A percentile compares a stretch with the other conserved stretches of the same genome.
These are phyloP conservation scores for Eidolon helvum DNA, from an alignment of 2,113 vertebrate species.

Conservation along the genomic window DNA sequence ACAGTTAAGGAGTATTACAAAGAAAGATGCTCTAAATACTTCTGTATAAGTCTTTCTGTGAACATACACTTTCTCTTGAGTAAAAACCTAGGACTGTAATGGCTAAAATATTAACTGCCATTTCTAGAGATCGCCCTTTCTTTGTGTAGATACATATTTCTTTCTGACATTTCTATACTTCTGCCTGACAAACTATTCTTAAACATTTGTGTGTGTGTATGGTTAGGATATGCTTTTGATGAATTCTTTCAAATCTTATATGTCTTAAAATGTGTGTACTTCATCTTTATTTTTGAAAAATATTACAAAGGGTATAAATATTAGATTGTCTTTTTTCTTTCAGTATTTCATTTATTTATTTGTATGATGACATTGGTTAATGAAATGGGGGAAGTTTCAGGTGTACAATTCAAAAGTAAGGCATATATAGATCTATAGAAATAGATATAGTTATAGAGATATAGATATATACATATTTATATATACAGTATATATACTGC, in stretches of 20 bases:
- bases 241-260: not conserved
- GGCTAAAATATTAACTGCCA: not conserved
- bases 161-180: not conserved
- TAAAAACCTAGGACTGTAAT: not conserved
- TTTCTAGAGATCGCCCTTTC: not conserved
- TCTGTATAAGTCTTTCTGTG: not conserved
- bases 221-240: not conserved
- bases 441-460: no score
- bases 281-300: not conserved
- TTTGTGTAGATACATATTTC: not conserved
- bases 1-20: not conserved
- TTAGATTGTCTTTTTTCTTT: not conserved
- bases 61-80: not conserved
- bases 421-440: no score
- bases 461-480: no score
- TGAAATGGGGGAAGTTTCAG: no score
- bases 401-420: no score
- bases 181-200: not conserved
- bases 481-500: no score
- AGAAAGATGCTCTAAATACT: not conserved
- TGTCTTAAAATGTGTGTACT: not conserved
- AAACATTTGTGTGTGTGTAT: not conserved
- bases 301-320: not conserved
- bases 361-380: no score
- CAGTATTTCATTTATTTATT: no score